Base-by-base conservation (phyloP, 2,113 vertebrate species). In the Phylloscopus trochilus region DNA sequence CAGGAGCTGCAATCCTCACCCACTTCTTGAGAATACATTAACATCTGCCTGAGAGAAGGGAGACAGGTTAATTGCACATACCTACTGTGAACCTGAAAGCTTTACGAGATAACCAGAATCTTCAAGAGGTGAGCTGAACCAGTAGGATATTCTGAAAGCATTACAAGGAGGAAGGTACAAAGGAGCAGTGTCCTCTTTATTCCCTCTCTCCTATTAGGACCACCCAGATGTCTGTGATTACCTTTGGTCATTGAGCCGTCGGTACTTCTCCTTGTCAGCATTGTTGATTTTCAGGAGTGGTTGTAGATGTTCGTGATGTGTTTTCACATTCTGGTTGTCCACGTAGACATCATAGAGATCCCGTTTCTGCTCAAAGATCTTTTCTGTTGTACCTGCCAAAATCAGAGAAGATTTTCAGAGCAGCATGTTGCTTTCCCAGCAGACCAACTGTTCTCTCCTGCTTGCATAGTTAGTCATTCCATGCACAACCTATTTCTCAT, bases 291-390 rank as follows among this genome's bases (percentile, higher is more conserved):
- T 98, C 68, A 99, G 98, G 93, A 99, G 98, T 3, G 99, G 98
- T 51, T 99, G 99, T 96, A 99, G 93, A 59, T 98, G 98, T 75
- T 98, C 98, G 0, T 98, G 98, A 97, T 99, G 99, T 0, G 99
- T 99, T 97, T 98, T 99, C 97, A 99, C 99, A n/a, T 99, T 99
- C 98, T 99, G 99, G 98, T 99, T 99, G 69, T 99, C 99, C 49
- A 99, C 97, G 1, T 99, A 99, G 19, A 99, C 98, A 11, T 99
- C 99, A 4, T 99, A 99, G 63, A 99, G 98, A 39, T 99, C 98
- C 75, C 97, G 98, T 94, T 99, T 99, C 90, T 99, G 99, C 97
- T 99, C 99, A 60, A 99, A 99, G 53, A 99, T 99, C 98, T 99
- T 99, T 98, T 99, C 99, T 10, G 99, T 99, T 68, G 99, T 99